Conservation (phyloP, 2,113 vertebrate genomes). For the Pan troglodytes region DNA sequence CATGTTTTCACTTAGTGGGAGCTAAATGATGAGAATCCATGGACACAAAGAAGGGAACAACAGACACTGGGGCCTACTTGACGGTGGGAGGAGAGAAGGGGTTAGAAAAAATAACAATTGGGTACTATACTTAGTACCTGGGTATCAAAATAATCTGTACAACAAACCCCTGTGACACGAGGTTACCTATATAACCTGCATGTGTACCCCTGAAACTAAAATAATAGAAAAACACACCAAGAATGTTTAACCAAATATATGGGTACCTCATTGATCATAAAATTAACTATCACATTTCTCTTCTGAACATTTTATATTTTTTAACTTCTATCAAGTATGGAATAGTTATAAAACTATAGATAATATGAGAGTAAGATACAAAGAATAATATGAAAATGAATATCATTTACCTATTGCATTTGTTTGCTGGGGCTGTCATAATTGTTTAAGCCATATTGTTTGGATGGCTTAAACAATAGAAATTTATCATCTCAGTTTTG, state of each 20-base stretch:
- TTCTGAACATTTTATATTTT: background rate
- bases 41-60: too few relatives aligned
- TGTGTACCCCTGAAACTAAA: too few relatives aligned
- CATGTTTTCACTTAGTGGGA: too few relatives aligned
- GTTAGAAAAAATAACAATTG: too few relatives aligned
- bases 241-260: background rate
- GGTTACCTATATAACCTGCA: too few relatives aligned
- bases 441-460: background rate
- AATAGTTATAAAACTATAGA: background rate
- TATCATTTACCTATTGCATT: background rate
- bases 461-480: background rate
- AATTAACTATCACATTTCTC: background rate
- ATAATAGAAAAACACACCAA: background rate
- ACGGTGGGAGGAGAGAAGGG: too few relatives aligned
- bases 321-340: background rate
- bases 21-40: too few relatives aligned
- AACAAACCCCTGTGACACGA: too few relatives aligned
- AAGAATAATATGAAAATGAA: background rate
- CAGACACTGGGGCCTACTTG: too few relatives aligned
- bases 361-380: background rate
- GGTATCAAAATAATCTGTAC: too few relatives aligned
- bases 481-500: background rate
- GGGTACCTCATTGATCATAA: background rate
- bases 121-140: too few relatives aligned
- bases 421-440: background rate